Percentiles rank a stretch among this genome's conserved stretches.
Evolutionary conservation across 2,113 vertebrate species (phyloP).

Genomic region (Tragulus kanchil): DNA sequence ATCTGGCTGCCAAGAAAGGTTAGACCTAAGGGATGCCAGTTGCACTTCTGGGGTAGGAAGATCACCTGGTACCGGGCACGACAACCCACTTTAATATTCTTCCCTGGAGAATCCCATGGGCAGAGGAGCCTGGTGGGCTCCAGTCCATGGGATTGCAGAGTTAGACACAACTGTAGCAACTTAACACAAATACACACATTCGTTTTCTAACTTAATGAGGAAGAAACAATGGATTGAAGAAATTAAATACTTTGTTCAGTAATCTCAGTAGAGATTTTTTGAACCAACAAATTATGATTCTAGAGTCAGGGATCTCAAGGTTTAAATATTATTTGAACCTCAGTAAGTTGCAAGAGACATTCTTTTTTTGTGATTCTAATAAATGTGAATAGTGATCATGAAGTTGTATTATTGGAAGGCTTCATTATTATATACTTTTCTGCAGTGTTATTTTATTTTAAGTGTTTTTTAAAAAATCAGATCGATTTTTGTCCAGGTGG

Average conservation of each 20-base stretch:
- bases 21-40: too few relatives aligned
- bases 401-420: not conserved
- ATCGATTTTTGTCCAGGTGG: not conserved
- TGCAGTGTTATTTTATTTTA: not conserved
- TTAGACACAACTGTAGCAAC: too few relatives aligned
- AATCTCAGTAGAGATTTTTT: not conserved
- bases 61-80: too few relatives aligned
- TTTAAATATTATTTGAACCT: not conserved
- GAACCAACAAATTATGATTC: not conserved
- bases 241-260: not conserved
- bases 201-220: not conserved
- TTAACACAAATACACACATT: too few relatives aligned
- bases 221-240: not conserved
- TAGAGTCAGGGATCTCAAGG: not conserved
- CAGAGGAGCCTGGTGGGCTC: too few relatives aligned
- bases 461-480: not conserved
- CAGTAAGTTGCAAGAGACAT: not conserved
- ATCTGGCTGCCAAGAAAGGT: rapidly evolving
- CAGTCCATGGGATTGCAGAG: too few relatives aligned
- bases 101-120: too few relatives aligned
- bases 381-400: not conserved
- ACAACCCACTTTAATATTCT: too few relatives aligned
- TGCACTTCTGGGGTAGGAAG: too few relatives aligned
- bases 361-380: constrained; percentile 5
- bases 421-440: not conserved